These are phyloP conservation scores for Vulpes ferrilata DNA, from an alignment of 2,113 vertebrate species.

Conservation along the genomic window DNA sequence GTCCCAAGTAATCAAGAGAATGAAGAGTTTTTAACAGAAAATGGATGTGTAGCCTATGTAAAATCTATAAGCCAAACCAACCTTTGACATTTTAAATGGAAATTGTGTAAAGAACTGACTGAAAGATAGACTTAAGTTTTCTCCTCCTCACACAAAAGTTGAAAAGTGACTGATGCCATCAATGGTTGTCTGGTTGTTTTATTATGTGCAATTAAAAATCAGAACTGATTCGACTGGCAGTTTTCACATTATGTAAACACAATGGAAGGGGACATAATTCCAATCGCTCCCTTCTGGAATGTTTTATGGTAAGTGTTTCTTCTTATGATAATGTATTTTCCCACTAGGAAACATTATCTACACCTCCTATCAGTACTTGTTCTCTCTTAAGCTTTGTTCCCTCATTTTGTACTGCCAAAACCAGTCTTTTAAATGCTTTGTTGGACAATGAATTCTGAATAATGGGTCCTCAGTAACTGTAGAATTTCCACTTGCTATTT, in stretches of 20 bases:
- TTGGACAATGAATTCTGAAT: slow-evolving; percentile 74
- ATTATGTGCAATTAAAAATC: slow-evolving; percentile 64
- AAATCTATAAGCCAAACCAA: slow-evolving; percentile 29
- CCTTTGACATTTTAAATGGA: neutral
- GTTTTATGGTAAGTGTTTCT: slow-evolving; percentile 72
- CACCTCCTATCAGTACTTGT: neutral
- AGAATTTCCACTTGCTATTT: slow-evolving; percentile 70
- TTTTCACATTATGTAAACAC: slow-evolving; percentile 64
- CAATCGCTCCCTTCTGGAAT: slow-evolving; percentile 61
- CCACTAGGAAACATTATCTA: slow-evolving; percentile 75
- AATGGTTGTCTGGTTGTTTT: slow-evolving; percentile 14
- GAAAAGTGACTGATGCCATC: slow-evolving; percentile 31
- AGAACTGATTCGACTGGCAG: slow-evolving; percentile 57
- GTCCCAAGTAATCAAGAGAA: slow-evolving; percentile 59
- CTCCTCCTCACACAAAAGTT: neutral
- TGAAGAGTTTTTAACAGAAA: slow-evolving; percentile 45
- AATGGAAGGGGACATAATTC: slow-evolving; percentile 69
- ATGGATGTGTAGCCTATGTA: neutral
- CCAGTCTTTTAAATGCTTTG: slow-evolving; percentile 63
- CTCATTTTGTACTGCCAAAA: slow-evolving; percentile 52
- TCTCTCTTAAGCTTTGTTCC: slow-evolving; percentile 66
- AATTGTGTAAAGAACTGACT: neutral
- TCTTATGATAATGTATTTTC: slow-evolving; percentile 74
- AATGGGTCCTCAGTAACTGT: slow-evolving; percentile 61
- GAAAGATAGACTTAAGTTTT: slow-evolving; percentile 16